Percentiles rank a stretch among this genome's conserved stretches.
These are phyloP conservation scores for Platycercus adscitus DNA, from an alignment of 2,113 vertebrate species.

Conservation along the genomic window DNA sequence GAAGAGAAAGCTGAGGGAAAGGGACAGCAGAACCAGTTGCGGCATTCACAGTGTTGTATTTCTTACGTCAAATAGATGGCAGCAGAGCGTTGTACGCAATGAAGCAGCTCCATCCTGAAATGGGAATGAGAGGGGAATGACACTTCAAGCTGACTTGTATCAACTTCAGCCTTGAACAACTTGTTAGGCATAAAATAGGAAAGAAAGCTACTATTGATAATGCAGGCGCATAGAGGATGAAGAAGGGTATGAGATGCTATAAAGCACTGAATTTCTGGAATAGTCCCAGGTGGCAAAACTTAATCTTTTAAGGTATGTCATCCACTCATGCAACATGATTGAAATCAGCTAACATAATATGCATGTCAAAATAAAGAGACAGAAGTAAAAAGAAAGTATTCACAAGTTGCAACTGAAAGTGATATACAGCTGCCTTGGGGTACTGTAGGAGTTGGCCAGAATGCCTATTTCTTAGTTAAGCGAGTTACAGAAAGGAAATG, in stretches of 20 bases:
- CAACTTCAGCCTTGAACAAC: conserved; percentile 49
- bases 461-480: conserved; percentile 70
- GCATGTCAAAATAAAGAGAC: conserved; percentile 72
- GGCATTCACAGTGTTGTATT: background rate
- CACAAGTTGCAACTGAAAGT: conserved; percentile 65
- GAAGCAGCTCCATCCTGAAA: background rate
- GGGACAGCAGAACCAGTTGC: background rate
- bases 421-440: conserved; percentile 68
- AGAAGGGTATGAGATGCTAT: conserved; percentile 70
- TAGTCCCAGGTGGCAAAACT: conserved; percentile 75
- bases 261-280: conserved; percentile 71
- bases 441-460: conserved; percentile 66
- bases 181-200: conserved; percentile 69
- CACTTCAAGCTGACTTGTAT: conserved; percentile 62
- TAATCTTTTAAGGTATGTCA: conserved; percentile 80
- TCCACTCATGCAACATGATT: conserved; percentile 69
- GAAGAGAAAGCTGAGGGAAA: background rate
- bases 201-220: conserved; percentile 76
- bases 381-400: conserved; percentile 64
- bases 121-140: conserved; percentile 43
- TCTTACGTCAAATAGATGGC: conserved; percentile 86
- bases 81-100: conserved; percentile 83
- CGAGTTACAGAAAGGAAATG: conserved; percentile 78
- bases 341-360: conserved; percentile 75
- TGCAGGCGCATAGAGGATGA: conserved; percentile 42